phyloP scores from a whole-genome alignment of 1,140 invertebrate species.

The Drosophila virilis region DNA sequence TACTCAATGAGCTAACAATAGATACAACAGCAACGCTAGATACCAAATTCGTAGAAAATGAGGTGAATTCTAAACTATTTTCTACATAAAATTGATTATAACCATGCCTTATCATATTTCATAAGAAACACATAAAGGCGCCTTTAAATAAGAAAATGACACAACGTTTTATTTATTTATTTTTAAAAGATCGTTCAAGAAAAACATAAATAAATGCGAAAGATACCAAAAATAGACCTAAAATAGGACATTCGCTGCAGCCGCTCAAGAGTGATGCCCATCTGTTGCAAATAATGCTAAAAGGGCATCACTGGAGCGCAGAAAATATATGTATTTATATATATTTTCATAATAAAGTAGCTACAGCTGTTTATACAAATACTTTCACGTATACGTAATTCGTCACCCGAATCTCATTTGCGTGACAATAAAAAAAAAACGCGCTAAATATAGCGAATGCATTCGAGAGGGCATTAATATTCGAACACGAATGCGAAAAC shows the following conservation, averaged over 20 bases:
- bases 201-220: too few relatives aligned
- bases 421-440: slow-evolving; percentile 20
- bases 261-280: background rate
- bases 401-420: slow-evolving; percentile 24
- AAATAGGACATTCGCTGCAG: background rate
- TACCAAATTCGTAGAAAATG: too few relatives aligned
- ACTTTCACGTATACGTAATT: slow-evolving; percentile 22
- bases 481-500: background rate
- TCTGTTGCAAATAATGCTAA: background rate
- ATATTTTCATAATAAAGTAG: background rate
- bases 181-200: too few relatives aligned
- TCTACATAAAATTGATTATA: too few relatives aligned
- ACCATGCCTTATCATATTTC: too few relatives aligned
- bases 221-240: background rate
- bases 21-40: too few relatives aligned
- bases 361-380: slow-evolving; percentile 23
- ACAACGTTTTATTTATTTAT: too few relatives aligned
- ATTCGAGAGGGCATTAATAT: background rate
- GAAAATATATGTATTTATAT: background rate
- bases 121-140: too few relatives aligned
- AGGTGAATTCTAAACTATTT: too few relatives aligned
- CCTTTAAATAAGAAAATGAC: too few relatives aligned
- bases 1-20: too few relatives aligned
- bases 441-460: slow-evolving; percentile 25
- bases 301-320: background rate